A percentile compares a stretch with the other conserved stretches of the same genome.
phyloP scores from a whole-genome alignment of 2,888 invertebrate species.

The Apomyelois bistriatella region DNA sequence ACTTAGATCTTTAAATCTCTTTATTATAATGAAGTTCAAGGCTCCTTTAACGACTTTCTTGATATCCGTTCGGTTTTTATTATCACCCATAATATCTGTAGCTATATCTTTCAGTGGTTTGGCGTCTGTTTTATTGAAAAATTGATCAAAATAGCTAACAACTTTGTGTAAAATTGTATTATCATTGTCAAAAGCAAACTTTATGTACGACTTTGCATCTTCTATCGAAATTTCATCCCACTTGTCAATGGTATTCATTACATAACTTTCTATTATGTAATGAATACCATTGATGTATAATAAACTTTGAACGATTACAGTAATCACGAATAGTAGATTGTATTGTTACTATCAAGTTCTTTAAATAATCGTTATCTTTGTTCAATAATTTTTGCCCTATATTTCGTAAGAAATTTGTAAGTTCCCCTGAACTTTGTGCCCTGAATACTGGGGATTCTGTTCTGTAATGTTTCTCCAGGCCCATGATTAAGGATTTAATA shows the following conservation, averaged over 20 bases:
- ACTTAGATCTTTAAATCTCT: neutral
- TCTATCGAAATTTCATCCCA: neutral
- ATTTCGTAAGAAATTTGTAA: neutral
- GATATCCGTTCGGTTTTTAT: neutral
- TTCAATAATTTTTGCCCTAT: neutral
- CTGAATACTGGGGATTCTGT: neutral
- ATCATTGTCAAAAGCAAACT: neutral
- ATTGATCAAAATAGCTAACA: neutral
- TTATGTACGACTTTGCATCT: neutral
- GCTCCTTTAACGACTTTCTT: neutral
- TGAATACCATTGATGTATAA: too few relatives aligned
- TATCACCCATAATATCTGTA: neutral
- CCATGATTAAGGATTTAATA: neutral
- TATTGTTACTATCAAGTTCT: neutral
- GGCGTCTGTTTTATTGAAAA: neutral
- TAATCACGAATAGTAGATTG: neutral
- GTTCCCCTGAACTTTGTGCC: neutral
- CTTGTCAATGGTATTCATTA: neutral
- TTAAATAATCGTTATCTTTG: neutral
- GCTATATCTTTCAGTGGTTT: neutral
- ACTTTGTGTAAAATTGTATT: neutral
- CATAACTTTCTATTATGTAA: neutral
- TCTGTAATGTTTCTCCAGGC: neutral
- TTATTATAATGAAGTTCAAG: neutral
- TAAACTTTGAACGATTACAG: neutral